A percentile compares a stretch with the other conserved stretches of the same genome.
Conservation (phyloP, 2,888 invertebrate species). For the Tryphoninae sp. region DNA sequence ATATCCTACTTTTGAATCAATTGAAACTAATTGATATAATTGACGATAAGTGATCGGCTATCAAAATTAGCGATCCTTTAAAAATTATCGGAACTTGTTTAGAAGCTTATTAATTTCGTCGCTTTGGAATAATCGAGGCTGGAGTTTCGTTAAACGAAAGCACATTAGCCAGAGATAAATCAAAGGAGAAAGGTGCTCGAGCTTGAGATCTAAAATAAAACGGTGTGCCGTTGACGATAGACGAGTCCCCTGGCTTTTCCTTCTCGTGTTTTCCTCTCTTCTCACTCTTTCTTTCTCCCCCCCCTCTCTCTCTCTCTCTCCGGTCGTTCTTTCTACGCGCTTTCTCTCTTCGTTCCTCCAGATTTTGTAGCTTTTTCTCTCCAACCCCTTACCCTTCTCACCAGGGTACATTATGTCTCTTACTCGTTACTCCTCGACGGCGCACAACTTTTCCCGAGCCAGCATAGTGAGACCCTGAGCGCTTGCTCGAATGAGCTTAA, state of each 20-base stretch:
- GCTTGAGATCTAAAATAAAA: conserved; percentile 32
- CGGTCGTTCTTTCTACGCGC: conserved; percentile 61
- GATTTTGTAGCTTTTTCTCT: conserved; percentile 16
- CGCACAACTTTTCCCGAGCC: conserved; percentile 64
- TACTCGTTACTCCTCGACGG: conserved; percentile 58
- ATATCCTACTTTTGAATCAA: neutral
- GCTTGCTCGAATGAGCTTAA: conserved; percentile 69
- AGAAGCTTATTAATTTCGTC: too few species aligned
- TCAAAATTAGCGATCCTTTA: too few species aligned
- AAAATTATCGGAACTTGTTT: too few species aligned
- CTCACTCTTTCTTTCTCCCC: conserved; percentile 53
- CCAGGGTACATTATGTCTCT: conserved; percentile 57
- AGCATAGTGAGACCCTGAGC: conserved; percentile 50
- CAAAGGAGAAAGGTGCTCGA: conserved; percentile 6
- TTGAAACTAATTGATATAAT: neutral
- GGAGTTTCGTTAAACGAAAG: too few species aligned
- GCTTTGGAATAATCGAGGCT: too few species aligned
- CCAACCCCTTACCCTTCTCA: conserved; percentile 40
- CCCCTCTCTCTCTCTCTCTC: conserved; percentile 48
- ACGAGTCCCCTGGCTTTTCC: conserved; percentile 35
- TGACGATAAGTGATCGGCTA: too few species aligned
- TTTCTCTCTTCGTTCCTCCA: conserved; percentile 49
- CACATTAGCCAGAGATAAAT: neutral
- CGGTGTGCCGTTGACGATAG: conserved; percentile 39
- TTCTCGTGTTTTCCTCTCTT: conserved; percentile 11